phyloP scores from a whole-genome alignment of 2,113 vertebrate genomes.

The Paramisgurnus dabryanus region DNA sequence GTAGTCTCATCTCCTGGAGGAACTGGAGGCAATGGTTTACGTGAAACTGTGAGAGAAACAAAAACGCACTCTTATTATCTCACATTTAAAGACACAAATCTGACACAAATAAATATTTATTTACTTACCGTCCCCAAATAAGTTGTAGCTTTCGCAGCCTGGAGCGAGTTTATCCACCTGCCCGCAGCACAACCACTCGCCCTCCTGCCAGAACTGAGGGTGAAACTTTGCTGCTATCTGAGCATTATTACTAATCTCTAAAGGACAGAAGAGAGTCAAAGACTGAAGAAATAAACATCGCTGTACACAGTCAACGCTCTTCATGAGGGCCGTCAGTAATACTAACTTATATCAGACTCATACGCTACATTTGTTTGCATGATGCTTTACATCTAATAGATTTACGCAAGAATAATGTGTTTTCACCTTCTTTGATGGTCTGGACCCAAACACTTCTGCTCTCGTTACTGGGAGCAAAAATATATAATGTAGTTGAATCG shows the following conservation, averaged over 20 bases:
- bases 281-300: neutral
- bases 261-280: conserved; percentile 17
- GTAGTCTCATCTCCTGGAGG: conserved; percentile 67
- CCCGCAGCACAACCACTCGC: conserved; percentile 89
- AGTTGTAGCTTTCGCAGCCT: conserved; percentile 91
- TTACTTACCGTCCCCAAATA: conserved; percentile 84
- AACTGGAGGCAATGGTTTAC: conserved; percentile 79
- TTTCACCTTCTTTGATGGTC: conserved; percentile 86
- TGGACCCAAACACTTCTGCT: conserved; percentile 88
- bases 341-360: neutral
- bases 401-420: too few species aligned
- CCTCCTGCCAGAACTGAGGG: conserved; percentile 92
- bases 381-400: too few species aligned
- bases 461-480: conserved; percentile 86
- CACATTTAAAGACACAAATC: neutral
- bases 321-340: neutral
- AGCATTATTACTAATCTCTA: conserved; percentile 89
- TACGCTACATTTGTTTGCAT: neutral
- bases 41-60: conserved; percentile 78
- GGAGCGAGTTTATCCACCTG: conserved; percentile 90
- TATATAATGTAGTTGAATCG: conserved; percentile 84
- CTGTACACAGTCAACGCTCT: neutral
- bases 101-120: neutral
- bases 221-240: conserved; percentile 88
- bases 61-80: conserved; percentile 6